Conservation (phyloP, 2,113 vertebrate genomes). For the Cynoglossus semilaevis region DNA sequence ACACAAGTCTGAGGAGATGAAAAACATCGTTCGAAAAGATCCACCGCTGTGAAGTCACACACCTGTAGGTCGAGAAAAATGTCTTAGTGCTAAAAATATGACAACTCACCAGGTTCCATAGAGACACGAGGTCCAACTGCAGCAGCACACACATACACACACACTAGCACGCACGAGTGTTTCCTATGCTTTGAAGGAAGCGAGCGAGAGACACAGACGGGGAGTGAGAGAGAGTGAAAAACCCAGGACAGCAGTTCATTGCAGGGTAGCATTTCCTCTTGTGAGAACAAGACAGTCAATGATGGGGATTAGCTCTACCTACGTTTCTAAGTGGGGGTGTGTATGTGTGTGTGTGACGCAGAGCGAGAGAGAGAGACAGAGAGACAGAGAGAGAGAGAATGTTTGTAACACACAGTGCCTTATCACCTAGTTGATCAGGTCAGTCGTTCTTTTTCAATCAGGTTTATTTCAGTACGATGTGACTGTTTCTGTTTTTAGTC, state of each 20-base stretch:
- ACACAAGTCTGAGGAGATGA: too few relatives aligned
- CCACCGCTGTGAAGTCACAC: too few relatives aligned
- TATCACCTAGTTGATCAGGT: too few relatives aligned
- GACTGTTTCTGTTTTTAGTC: neutral
- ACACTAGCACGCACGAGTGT: constrained; percentile 9
- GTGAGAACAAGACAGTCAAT: neutral
- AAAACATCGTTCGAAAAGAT: too few relatives aligned
- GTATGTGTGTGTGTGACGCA: neutral
- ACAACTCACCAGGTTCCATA: neutral
- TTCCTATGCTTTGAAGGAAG: constrained; percentile 3
- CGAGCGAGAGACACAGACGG: neutral
- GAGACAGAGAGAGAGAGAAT: neutral
- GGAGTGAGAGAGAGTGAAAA: neutral
- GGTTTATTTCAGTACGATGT: too few relatives aligned
- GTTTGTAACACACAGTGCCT: too few relatives aligned
- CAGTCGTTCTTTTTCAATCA: too few relatives aligned
- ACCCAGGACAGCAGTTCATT: constrained; percentile 3
- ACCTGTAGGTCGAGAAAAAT: too few relatives aligned
- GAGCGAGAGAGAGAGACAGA: neutral
- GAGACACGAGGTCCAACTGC: neutral
- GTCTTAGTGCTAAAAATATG: too few relatives aligned
- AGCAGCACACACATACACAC: neutral
- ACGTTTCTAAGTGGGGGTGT: neutral
- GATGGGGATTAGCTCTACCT: neutral
- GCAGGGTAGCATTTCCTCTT: constrained; percentile 32